These are phyloP conservation scores for Drosophila busckii DNA, from an alignment of 1,140 invertebrate species.

Conservation along the genomic window DNA sequence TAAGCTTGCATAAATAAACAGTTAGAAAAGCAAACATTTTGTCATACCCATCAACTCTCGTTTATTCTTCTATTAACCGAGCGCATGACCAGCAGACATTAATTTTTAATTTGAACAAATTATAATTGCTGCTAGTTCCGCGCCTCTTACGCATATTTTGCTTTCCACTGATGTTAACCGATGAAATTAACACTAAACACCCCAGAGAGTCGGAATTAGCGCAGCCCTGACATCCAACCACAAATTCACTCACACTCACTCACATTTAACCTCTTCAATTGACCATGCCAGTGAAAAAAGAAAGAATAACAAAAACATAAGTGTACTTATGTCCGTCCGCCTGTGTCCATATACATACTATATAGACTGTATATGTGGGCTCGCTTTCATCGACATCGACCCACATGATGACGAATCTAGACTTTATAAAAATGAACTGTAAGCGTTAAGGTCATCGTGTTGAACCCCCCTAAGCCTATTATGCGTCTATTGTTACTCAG, in stretches of 20 bases:
- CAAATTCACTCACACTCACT: constrained; percentile 30
- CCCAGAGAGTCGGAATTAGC: constrained; percentile 59
- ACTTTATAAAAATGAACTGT: too few species aligned
- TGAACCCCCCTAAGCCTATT: too few species aligned
- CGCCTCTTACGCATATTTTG: constrained; percentile 7
- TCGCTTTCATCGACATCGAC: too few species aligned
- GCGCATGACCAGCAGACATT: constrained; percentile 67
- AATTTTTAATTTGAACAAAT: constrained; percentile 73
- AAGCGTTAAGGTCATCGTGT: too few species aligned
- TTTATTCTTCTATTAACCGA: constrained; percentile 67
- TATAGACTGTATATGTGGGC: not conserved
- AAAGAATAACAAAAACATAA: not conserved
- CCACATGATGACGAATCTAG: too few species aligned
- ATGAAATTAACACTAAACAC: constrained; percentile 57
- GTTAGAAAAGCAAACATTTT: too few species aligned
- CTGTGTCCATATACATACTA: not conserved
- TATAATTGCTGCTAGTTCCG: constrained; percentile 54
- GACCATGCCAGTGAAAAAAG: constrained; percentile 25
- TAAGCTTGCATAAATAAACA: too few species aligned
- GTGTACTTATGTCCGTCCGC: not conserved
- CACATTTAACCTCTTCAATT: constrained; percentile 71
- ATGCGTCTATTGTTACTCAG: too few species aligned
- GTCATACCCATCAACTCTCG: too few species aligned
- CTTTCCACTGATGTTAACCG: constrained; percentile 13
- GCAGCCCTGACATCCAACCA: constrained; percentile 23